Base-by-base conservation (phyloP, 2,797 vertebrate species). In the Helicolenus hilgendorfi region DNA sequence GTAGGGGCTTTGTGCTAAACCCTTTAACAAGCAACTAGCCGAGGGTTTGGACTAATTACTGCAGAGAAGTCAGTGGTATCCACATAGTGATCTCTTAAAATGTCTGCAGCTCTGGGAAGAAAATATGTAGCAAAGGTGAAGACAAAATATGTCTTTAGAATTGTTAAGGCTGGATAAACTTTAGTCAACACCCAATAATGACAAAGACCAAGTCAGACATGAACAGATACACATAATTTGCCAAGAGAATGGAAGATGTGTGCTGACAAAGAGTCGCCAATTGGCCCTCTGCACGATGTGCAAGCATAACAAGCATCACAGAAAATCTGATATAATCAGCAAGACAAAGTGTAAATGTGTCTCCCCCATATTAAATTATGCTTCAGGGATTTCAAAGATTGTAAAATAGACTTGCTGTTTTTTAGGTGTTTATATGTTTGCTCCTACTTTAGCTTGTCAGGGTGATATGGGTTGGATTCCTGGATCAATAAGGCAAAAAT, bases 81-180 rank as follows among this genome's bases (percentile, higher is more conserved):
- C 55, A 65, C 53, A n/a, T 33, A 8, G 14, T 86, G 60, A 90
- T 87, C 75, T 63, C 56, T 58, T 65, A 49, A 79, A 70, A 80
- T 24, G 55, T 56, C n/a, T 56, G 9, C 29, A 27, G 26, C 29
- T 72, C 22, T 22, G 3, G 38, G 13, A 62, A 36, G 29, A 62
- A 72, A 31, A 79, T 65, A 58, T 7, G 41, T 13, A 13, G 22
- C 3, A 76, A 72, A 67, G 14, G n/a, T 27, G 26, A 58, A 56
- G 20, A 22, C 11, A 60, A 65, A 58, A 72, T 33, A 20, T 24
- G 0, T 74, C 31, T 60, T 71, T 72, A 22, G 53, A 75, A 70
- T 15, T 56, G 33, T 72, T 56, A 69, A 38, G 22, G 60, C 35
- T 20, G n/a, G 55, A 65, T 80, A 63, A 80, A 80, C 14, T 60